Percentiles rank a stretch among this genome's conserved stretches.
phyloP scores from a whole-genome alignment of 1,140 invertebrate species.

The Portunus trituberculatus region DNA sequence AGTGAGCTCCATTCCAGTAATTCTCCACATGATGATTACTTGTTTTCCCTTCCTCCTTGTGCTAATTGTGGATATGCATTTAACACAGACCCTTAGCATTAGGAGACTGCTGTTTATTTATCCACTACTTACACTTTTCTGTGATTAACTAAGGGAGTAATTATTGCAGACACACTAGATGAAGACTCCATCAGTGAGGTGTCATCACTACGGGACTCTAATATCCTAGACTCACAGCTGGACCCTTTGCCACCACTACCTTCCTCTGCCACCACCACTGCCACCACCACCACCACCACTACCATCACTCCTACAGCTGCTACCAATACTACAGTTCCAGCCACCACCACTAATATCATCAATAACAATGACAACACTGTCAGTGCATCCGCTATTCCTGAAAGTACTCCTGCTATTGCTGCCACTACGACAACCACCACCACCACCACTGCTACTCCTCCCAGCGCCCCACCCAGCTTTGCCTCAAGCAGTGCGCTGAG shows the following conservation, averaged over 20 bases:
- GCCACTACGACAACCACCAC: background rate
- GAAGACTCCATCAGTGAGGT: constrained; percentile 74
- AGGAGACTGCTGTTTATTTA: too few species aligned
- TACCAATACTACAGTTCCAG: background rate
- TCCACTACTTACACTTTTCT: too few species aligned
- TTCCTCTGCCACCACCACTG: background rate
- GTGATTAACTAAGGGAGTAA: background rate
- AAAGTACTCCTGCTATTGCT: background rate
- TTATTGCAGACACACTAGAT: constrained; percentile 71
- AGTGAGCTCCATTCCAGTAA: constrained; percentile 44
- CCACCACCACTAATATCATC: background rate
- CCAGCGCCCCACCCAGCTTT: background rate
- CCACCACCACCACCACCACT: background rate
- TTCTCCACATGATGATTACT: too few species aligned
- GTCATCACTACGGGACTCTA: constrained; percentile 71
- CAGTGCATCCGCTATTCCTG: background rate
- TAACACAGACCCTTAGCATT: too few species aligned
- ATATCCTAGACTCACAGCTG: constrained; percentile 70
- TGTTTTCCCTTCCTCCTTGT: too few species aligned
- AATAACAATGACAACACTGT: constrained; percentile 5
- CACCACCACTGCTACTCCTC: background rate
- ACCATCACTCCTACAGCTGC: background rate
- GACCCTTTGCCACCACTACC: constrained; percentile 6
- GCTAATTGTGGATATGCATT: too few species aligned
- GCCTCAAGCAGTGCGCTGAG: constrained; percentile 68